phyloP scores from a whole-genome alignment of 1,140 invertebrate species.

The Drosophila santomea region DNA sequence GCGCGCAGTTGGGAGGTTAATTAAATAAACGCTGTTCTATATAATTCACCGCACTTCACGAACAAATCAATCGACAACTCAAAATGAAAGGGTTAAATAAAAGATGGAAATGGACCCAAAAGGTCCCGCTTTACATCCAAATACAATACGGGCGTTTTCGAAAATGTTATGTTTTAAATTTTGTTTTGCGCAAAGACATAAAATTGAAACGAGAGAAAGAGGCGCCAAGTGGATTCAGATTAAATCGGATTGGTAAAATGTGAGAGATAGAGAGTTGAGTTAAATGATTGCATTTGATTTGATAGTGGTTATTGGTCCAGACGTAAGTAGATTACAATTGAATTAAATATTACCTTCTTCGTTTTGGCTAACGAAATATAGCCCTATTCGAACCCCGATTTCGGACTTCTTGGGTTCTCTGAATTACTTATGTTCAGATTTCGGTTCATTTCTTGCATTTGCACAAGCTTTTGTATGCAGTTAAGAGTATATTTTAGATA shows the following conservation, averaged over 20 bases:
- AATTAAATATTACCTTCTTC: conserved; percentile 65
- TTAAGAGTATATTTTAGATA: conserved; percentile 26
- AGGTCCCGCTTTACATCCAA: conserved; percentile 40
- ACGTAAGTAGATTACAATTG: conserved; percentile 41
- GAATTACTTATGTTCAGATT: conserved; percentile 30
- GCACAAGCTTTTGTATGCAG: conserved; percentile 47
- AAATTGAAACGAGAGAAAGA: conserved; percentile 46
- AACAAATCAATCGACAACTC: conserved; percentile 49
- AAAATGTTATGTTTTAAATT: conserved; percentile 31
- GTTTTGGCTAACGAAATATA: conserved; percentile 4
- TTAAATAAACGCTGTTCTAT: conserved; percentile 39
- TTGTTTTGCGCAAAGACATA: conserved; percentile 34
- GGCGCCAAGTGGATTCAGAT: conserved; percentile 60
- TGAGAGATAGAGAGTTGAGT: conserved; percentile 53
- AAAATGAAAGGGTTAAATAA: conserved; percentile 33
- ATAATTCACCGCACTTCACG: conserved; percentile 62
- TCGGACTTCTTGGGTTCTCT: conserved; percentile 14
- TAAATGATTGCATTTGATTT: conserved; percentile 50
- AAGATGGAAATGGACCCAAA: conserved; percentile 4
- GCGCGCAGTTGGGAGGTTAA: conserved; percentile 29
- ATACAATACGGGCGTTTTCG: conserved; percentile 31
- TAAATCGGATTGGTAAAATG: conserved; percentile 27
- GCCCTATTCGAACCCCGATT: conserved; percentile 11
- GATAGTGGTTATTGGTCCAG: conserved; percentile 38
- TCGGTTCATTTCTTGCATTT: conserved; percentile 30